These are phyloP conservation scores for Lottia scabra DNA, from an alignment of 2,888 invertebrate genomes.

Conservation along the genomic window DNA sequence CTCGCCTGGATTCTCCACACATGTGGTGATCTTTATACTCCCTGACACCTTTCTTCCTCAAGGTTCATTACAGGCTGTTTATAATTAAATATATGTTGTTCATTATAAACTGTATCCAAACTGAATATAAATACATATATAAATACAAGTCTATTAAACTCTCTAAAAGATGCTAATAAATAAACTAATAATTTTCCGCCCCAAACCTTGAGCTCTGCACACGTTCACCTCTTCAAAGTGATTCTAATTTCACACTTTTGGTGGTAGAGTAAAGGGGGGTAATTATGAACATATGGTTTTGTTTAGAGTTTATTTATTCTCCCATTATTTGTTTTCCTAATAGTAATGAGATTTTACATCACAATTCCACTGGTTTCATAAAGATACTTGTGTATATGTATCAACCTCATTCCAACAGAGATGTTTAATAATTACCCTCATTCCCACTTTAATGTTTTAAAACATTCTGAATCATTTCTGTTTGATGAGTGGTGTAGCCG, in stretches of 20 bases:
- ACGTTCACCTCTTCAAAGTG: neutral
- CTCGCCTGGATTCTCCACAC: neutral
- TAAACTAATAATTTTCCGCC: neutral
- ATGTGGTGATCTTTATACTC: neutral
- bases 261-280: neutral
- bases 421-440: no score
- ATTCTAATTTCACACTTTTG: neutral
- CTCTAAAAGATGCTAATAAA: neutral
- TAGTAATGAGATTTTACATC: slow-evolving; percentile 1
- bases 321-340: neutral
- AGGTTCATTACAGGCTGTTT: neutral
- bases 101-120: neutral
- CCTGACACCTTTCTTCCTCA: neutral
- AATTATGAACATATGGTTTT: neutral
- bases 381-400: no score
- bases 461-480: no score
- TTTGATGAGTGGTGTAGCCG: no score
- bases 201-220: no score
- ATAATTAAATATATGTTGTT: neutral
- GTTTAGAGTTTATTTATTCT: neutral
- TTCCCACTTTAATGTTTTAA: no score
- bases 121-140: neutral
- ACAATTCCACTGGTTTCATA: neutral
- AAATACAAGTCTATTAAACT: no score
- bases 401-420: no score